Evolutionary conservation across 2,113 vertebrate species (phyloP).

Genomic region (Corydoras sp.): DNA sequence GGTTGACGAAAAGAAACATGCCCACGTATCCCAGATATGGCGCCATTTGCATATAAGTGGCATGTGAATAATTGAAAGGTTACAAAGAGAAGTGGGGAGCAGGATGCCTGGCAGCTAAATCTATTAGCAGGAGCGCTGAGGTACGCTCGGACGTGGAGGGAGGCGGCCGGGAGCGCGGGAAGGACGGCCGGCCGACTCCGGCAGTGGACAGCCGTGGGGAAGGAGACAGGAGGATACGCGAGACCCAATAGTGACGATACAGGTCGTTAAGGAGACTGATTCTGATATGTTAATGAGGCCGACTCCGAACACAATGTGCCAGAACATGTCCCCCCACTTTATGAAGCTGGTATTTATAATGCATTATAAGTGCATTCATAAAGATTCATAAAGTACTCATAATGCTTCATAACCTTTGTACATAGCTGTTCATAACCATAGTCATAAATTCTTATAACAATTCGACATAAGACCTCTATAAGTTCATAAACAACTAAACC

Average conservation of each 20-base stretch:
- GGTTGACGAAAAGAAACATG: slow-evolving; percentile 46
- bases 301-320: no score
- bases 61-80: slow-evolving; percentile 72
- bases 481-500: no score
- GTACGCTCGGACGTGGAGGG: slow-evolving; percentile 16
- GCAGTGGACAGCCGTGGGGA: slow-evolving; percentile 20
- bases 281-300: no score
- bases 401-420: no score
- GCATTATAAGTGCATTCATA: no score
- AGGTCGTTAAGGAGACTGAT: no score
- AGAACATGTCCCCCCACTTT: no score
- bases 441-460: no score
- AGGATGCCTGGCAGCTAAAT: slow-evolving; percentile 73
- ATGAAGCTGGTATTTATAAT: no score
- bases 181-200: slow-evolving; percentile 12
- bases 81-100: slow-evolving; percentile 61
- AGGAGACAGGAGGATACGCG: slow-evolving; percentile 6
- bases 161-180: slow-evolving; percentile 40
- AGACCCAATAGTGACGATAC: not conserved
- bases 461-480: no score
- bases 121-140: slow-evolving; percentile 57
- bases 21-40: slow-evolving; percentile 50
- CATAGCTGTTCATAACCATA: no score
- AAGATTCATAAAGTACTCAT: no score
- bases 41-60: slow-evolving; percentile 71